These are phyloP conservation scores for Felis catus DNA, from an alignment of 2,113 vertebrate genomes.

Conservation along the genomic window F.catus_Fca126_mat1.0 CM031413.1:82493001-82493500, in stretches of 20 bases:
- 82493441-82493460: background rate
- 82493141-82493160: background rate
- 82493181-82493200: background rate
- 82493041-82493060: background rate
- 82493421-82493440: background rate
- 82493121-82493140: background rate
- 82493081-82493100: background rate
- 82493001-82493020: background rate
- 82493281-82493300: background rate
- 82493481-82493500: background rate
- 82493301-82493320: too few relatives aligned
- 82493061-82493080: background rate
- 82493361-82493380: too few relatives aligned
- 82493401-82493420: background rate
- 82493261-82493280: background rate
- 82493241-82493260: background rate
- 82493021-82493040: background rate
- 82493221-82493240: background rate
- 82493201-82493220: background rate
- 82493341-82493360: too few relatives aligned
- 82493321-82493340: too few relatives aligned
- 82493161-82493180: background rate
- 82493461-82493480: background rate
- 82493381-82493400: too few relatives aligned
- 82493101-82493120: background rate